A percentile compares a stretch with the other conserved stretches of the same genome.
These are phyloP conservation scores for Sinella curviseta DNA, from an alignment of 1,140 invertebrate species.

Conservation along the genomic window DNA sequence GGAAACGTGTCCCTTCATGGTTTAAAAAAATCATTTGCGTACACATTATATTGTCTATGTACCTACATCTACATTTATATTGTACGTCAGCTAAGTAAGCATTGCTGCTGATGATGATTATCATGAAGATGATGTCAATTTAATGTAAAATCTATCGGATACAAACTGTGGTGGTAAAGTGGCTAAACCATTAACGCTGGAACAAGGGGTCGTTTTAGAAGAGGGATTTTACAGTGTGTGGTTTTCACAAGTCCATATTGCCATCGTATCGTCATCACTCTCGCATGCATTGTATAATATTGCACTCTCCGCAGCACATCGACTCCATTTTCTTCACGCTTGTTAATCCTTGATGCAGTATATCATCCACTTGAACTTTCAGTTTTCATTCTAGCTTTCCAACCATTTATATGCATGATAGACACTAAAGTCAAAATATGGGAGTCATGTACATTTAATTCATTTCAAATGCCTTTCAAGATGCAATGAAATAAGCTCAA, in stretches of 20 bases:
- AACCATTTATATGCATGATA: neutral
- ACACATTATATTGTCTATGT: too few relatives aligned
- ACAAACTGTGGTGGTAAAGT: neutral
- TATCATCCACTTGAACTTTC: neutral
- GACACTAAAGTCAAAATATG: neutral
- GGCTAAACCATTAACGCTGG: neutral
- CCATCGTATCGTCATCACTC: neutral
- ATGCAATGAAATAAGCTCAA: too few relatives aligned
- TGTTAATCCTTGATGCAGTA: neutral
- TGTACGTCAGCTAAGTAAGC: too few relatives aligned
- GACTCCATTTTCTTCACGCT: neutral
- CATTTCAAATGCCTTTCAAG: neutral
- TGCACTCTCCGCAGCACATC: neutral
- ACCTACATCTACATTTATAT: too few relatives aligned
- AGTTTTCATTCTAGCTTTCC: neutral
- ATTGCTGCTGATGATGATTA: too few relatives aligned
- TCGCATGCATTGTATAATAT: neutral
- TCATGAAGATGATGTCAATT: too few relatives aligned
- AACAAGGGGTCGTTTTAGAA: too few relatives aligned
- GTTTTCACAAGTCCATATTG: neutral
- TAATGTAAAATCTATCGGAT: too few relatives aligned
- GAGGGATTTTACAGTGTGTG: neutral
- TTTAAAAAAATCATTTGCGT: too few relatives aligned
- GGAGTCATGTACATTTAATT: neutral
- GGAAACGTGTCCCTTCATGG: too few relatives aligned